Conservation (phyloP, 2,797 vertebrate genomes). For the Lacerta viridis region DNA sequence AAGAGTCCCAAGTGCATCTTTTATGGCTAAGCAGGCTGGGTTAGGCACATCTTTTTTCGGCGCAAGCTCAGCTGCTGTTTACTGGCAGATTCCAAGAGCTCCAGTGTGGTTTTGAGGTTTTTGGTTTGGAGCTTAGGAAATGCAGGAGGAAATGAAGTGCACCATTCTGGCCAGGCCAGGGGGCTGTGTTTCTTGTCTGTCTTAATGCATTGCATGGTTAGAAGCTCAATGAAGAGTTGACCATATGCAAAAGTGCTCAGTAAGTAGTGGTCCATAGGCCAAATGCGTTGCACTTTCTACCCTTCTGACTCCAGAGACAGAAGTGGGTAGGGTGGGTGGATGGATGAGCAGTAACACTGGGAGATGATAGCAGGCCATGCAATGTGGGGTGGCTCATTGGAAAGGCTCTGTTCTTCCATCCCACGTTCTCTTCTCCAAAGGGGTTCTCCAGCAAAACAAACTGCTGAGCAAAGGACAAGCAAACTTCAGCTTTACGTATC, state of each 20-base stretch:
- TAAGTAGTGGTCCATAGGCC: neutral
- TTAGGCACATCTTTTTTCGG: neutral
- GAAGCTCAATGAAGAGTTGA: neutral
- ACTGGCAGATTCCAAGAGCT: slow-evolving; percentile 25
- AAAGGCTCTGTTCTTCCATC: neutral
- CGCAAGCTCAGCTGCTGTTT: slow-evolving; percentile 14
- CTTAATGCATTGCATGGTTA: neutral
- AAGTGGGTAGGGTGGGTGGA: no score
- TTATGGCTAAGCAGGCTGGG: neutral
- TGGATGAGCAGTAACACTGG: neutral
- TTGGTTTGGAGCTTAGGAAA: slow-evolving; percentile 26
- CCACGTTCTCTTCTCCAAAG: neutral
- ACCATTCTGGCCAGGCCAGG: neutral
- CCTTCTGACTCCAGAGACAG: no score
- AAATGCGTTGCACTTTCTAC: neutral
- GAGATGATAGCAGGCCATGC: neutral
- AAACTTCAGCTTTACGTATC: neutral
- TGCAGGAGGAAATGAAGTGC: slow-evolving; percentile 5
- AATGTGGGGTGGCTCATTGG: no score
- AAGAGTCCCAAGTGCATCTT: neutral
- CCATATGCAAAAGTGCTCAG: neutral
- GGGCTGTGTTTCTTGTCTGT: neutral
- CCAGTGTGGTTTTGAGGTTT: slow-evolving; percentile 28
- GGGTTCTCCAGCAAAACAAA: neutral
- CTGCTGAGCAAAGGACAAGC: neutral